Conservation (phyloP, 2,113 vertebrate genomes). For the Pomatorhinus ruficollis region DNA sequence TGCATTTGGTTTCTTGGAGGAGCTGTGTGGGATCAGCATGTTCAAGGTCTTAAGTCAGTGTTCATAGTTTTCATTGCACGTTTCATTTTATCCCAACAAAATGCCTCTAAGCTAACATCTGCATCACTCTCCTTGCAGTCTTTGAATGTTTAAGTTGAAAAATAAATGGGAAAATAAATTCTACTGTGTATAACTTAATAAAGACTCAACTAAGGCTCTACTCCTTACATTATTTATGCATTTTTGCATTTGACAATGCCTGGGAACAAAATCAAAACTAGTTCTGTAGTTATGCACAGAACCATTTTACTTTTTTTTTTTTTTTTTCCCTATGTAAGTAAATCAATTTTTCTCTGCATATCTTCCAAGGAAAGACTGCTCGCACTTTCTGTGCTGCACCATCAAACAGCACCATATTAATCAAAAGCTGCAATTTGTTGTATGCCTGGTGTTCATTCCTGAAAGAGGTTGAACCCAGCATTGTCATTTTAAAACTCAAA, state of each 20-base stretch:
- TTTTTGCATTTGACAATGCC: not conserved
- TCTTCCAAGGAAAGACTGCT: not conserved
- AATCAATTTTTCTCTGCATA: not conserved
- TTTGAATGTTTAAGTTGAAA: not conserved
- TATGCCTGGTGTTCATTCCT: not conserved
- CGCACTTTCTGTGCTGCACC: not conserved
- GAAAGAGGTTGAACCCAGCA: not conserved
- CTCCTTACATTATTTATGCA: not conserved
- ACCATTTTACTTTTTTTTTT: not conserved
- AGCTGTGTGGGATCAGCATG: not conserved
- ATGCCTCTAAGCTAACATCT: not conserved
- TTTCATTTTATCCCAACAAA: not conserved
- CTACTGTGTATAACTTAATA: not conserved
- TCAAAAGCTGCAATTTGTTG: not conserved
- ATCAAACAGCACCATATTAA: not conserved
- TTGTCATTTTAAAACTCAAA: not conserved
- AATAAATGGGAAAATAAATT: not conserved
- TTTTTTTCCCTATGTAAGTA: not conserved
- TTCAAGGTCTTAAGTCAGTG: not conserved
- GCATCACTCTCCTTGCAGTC: not conserved
- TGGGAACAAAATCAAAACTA: not conserved
- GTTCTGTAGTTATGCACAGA: not conserved
- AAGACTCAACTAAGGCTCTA: not conserved
- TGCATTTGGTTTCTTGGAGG: not conserved
- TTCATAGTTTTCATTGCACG: not conserved